Conservation (phyloP, 2,888 invertebrate genomes). For the Cenopis cana region DNA sequence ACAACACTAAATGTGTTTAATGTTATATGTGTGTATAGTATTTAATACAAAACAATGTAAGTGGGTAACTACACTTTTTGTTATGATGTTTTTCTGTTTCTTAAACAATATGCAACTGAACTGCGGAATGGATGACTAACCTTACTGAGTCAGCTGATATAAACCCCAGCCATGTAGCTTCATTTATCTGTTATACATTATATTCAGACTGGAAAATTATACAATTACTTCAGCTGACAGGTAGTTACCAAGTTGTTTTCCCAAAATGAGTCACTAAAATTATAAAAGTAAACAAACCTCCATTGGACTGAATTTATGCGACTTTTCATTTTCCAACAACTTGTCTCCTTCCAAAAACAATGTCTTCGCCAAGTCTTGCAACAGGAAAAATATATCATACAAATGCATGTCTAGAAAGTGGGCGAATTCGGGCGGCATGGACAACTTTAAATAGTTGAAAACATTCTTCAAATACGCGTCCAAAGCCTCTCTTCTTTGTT, state of each 20-base stretch:
- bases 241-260: not conserved
- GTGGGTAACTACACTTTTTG: not conserved
- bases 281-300: constrained; percentile 84
- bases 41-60: too few relatives aligned
- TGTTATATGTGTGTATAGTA: too few relatives aligned
- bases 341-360: constrained; percentile 91
- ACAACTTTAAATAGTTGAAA: constrained; percentile 89
- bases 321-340: constrained; percentile 86
- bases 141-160: not conserved
- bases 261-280: not conserved
- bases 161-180: not conserved
- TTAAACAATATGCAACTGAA: not conserved
- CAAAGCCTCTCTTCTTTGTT: constrained; percentile 91
- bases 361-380: constrained; percentile 92
- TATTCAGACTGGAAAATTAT: not conserved
- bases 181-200: not conserved
- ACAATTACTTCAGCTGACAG: not conserved
- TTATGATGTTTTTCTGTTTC: not conserved
- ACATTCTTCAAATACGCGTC: constrained; percentile 92
- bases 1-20: too few relatives aligned
- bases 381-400: constrained; percentile 95
- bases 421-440: constrained; percentile 92
- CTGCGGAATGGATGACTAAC: constrained; percentile 10
- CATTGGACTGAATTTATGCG: constrained; percentile 90
- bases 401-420: constrained; percentile 94